phyloP scores from a whole-genome alignment of 2,797 vertebrate genomes.

The Ceryle rudis region DNA sequence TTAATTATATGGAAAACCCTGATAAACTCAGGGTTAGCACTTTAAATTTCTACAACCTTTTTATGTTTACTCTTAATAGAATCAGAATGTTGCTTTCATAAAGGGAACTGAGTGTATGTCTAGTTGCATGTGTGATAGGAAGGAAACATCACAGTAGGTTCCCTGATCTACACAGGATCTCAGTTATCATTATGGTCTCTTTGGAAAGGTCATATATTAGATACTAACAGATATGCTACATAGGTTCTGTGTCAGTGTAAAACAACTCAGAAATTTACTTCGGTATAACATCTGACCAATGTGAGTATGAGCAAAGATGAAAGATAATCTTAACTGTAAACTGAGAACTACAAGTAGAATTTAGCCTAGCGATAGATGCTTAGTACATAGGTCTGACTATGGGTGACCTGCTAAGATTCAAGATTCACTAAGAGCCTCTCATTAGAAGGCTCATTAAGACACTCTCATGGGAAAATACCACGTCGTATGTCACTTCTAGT shows the following conservation, averaged over 20 bases:
- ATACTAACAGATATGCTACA: neutral
- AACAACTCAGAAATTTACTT: neutral
- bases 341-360: neutral
- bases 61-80: neutral
- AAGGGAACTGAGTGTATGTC: neutral
- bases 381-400: neutral
- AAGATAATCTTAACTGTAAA: neutral
- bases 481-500: accelerated
- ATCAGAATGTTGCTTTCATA: neutral
- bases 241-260: neutral
- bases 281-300: neutral
- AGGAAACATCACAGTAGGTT: neutral
- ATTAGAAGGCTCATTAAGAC: neutral
- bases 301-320: neutral
- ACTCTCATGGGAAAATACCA: neutral
- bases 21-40: neutral
- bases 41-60: neutral
- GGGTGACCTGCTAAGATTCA: neutral
- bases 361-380: neutral
- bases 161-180: neutral
- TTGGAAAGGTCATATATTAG: neutral
- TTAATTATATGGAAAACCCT: neutral
- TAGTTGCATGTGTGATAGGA: neutral
- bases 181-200: neutral
- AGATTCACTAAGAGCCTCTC: neutral